phyloP scores from a whole-genome alignment of 2,888 invertebrate genomes.

The Uloborus plumipes region DNA sequence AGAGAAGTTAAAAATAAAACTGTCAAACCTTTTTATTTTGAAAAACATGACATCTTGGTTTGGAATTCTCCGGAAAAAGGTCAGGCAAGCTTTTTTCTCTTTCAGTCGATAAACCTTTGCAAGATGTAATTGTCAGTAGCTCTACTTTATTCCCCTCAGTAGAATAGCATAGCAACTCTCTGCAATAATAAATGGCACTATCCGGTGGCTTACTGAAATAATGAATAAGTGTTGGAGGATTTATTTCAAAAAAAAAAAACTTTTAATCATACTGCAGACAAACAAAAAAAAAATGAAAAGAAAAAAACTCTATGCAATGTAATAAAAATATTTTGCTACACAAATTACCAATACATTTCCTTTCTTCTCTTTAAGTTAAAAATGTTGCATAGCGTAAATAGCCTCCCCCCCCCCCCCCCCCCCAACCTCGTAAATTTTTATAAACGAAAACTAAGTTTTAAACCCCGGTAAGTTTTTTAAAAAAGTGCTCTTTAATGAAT shows the following conservation, averaged over 20 bases:
- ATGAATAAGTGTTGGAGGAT: neutral
- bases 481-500: too few species aligned
- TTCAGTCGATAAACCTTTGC: slow-evolving; percentile 81
- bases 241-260: neutral
- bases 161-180: slow-evolving; percentile 85
- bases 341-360: too few species aligned
- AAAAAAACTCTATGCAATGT: too few species aligned
- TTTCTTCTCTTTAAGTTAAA: too few species aligned
- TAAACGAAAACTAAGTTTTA: too few species aligned
- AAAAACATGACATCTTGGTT: slow-evolving; percentile 82
- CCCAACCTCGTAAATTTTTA: too few species aligned
- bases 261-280: neutral
- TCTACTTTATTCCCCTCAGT: slow-evolving; percentile 84
- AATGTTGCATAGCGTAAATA: too few species aligned
- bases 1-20: neutral
- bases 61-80: slow-evolving; percentile 78
- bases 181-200: slow-evolving; percentile 82
- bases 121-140: slow-evolving; percentile 85
- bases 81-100: slow-evolving; percentile 79
- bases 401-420: too few species aligned
- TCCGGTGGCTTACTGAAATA: slow-evolving; percentile 47
- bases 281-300: neutral
- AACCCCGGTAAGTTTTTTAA: too few species aligned
- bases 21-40: slow-evolving; percentile 70
- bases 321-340: neutral